These are phyloP conservation scores for Agapornis canus DNA, from an alignment of 2,797 vertebrate genomes.

Conservation along the genomic window DNA sequence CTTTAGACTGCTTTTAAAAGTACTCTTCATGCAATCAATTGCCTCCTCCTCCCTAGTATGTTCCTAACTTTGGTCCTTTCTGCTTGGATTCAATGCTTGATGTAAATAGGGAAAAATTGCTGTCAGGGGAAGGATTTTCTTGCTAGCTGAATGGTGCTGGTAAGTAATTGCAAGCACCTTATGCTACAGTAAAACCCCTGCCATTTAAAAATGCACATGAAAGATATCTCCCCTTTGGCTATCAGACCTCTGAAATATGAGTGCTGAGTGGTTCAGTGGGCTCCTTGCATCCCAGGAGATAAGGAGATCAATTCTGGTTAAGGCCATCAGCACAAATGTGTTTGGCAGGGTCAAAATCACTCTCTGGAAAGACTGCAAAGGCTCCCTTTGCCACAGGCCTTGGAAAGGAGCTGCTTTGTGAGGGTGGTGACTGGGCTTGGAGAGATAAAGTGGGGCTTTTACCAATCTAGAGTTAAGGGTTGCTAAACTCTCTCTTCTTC, in stretches of 20 bases:
- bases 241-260: background rate
- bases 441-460: background rate
- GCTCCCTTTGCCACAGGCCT: slow-evolving; percentile 3
- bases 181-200: background rate
- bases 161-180: slow-evolving; percentile 27
- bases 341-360: slow-evolving; percentile 32
- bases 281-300: slow-evolving; percentile 21
- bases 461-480: background rate
- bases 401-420: background rate
- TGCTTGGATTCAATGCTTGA: background rate
- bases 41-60: background rate
- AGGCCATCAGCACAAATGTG: slow-evolving; percentile 37
- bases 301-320: slow-evolving; percentile 48
- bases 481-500: background rate
- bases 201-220: slow-evolving; percentile 3
- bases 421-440: background rate
- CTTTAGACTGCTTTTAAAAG: background rate
- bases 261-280: background rate
- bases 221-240: slow-evolving; percentile 12
- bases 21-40: background rate
- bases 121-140: slow-evolving; percentile 22
- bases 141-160: background rate
- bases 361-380: background rate
- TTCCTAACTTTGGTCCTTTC: background rate
- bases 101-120: background rate